Conservation (phyloP, 2,113 vertebrate species). For the Oncorhynchus masou region DNA sequence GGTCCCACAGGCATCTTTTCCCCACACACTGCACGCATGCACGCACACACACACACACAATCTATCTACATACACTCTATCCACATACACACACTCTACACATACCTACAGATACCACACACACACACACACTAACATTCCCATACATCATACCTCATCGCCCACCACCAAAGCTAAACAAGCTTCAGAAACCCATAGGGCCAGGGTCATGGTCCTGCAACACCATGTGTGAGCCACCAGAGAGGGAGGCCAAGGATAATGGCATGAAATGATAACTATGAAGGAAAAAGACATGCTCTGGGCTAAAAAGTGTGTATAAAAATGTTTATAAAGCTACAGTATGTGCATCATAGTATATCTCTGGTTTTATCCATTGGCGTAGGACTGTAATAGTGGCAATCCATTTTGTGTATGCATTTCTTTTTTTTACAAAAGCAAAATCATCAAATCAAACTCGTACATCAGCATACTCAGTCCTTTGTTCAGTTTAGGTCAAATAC, state of each 20-base stretch:
- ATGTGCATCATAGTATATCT: too few relatives aligned
- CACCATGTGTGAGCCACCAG: neutral
- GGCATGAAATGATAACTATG: neutral
- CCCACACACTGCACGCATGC: slow-evolving; percentile 23
- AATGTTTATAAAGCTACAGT: too few relatives aligned
- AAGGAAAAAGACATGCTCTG: neutral
- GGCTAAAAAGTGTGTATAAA: neutral
- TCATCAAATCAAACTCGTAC: too few relatives aligned
- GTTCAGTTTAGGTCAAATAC: too few relatives aligned
- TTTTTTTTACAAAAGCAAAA: too few relatives aligned
- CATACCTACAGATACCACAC: neutral
- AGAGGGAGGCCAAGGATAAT: neutral
- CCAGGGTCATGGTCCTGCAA: slow-evolving; percentile 9
- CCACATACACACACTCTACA: neutral
- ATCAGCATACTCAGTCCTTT: too few relatives aligned
- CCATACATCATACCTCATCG: slow-evolving; percentile 23
- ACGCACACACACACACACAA: neutral
- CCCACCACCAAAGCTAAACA: too few relatives aligned
- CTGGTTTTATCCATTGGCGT: too few relatives aligned
- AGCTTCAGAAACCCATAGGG: neutral
- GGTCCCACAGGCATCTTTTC: slow-evolving; percentile 61
- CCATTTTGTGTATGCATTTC: too few relatives aligned
- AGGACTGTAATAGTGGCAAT: too few relatives aligned
- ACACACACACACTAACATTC: neutral
- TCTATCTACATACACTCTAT: neutral